phyloP scores from a whole-genome alignment of 2,797 vertebrate genomes.

The Myotis daubentonii region DNA sequence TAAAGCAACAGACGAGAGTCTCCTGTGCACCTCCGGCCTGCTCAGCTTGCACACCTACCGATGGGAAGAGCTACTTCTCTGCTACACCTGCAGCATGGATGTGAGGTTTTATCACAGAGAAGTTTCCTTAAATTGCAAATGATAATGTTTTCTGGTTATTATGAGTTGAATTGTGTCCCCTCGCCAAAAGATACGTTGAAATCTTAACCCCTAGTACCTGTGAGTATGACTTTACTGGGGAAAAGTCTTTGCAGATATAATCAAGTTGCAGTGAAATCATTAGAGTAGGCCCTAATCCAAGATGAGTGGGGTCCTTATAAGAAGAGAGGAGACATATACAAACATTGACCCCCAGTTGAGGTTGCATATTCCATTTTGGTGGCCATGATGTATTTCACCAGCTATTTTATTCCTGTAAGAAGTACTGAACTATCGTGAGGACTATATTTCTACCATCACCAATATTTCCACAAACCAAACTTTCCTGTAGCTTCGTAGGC shows the following conservation, averaged over 20 bases:
- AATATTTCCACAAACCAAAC: neutral
- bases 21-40: neutral
- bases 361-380: fast-evolving
- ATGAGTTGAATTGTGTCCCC: neutral
- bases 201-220: neutral
- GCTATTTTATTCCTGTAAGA: fast-evolving
- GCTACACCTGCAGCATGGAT: neutral
- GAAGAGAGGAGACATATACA: neutral
- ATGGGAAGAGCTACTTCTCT: neutral
- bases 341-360: neutral
- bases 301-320: neutral
- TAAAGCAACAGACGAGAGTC: neutral
- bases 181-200: neutral
- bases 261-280: neutral
- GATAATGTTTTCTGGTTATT: neutral
- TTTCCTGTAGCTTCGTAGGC: fast-evolving
- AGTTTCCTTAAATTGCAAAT: neutral
- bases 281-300: neutral
- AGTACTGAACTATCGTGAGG: neutral
- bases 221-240: neutral
- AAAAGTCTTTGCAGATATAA: neutral
- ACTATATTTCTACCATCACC: fast-evolving
- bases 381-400: neutral
- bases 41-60: neutral
- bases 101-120: neutral